Evolutionary conservation across 2,113 vertebrate species (phyloP), one percentile per base, ranked within the genome.

Genomic region (Cinclus cinclus): DNA sequence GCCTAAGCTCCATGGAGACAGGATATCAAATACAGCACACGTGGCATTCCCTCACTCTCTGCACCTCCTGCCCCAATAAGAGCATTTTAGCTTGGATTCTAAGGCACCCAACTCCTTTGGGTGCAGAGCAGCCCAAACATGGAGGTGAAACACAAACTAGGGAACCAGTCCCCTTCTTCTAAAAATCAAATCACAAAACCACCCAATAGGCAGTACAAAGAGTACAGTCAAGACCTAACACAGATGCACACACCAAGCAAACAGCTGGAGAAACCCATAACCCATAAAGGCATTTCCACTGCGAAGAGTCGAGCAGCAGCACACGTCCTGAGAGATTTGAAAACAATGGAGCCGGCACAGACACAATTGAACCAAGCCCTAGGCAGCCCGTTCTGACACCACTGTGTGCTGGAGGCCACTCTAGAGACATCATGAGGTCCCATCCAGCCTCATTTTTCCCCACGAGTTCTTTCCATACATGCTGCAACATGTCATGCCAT

Each of bases 11-110:
- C 67, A 25, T 15, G 28, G 53, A 90, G 37, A 70, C 17, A 25
- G 33, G 41, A 6, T 68, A 47, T 33, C 49, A 88, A 71, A 63
- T 15, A n/a, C 2, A 67, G 87, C 33, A 59, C 3, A 8, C 0
- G 0, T 0, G 1, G 53, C 53, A 49, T 31, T 76, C 60, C 31
- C 56, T 67, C 2, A 0, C 30, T 55, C 47, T 35, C 47, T 42
- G 41, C 14, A 28, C 30, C 62, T 74, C 23, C 75, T 86, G 41
- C 15, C n/a, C 49, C 37, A 69, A 52, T 10, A 90, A 65, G 7
- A 0, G 4, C 9, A 24, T 25, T 85, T 79, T 49, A 63, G 10
- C 33, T 90, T 46, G 62, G 25, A 11, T 62, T 56, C 59, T 41
- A 17, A 71, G 47, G 27, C 10, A 78, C 47, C 4, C 35, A 75